Evolutionary conservation across 1,140 invertebrate genomes (phyloP), one percentile per base, ranked within the genome.

Genomic region (Dendroctonus valens): DNA sequence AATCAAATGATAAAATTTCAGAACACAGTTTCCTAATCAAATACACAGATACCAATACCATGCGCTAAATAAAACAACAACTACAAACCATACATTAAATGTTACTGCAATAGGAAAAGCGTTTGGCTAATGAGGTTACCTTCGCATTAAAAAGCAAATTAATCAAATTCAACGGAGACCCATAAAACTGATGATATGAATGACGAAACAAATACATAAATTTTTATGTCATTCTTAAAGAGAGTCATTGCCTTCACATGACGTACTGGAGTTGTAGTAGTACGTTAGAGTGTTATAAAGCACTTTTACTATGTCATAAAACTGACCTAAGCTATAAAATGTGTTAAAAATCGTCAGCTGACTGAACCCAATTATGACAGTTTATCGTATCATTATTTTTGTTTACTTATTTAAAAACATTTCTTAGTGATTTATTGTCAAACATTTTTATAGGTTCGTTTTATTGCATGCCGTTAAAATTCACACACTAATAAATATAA

Each of bases 271-370:
- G 48, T 61, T 54, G 48, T 50, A 62, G 59, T 69, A 65, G 63
- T 69, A 69, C 63, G 53, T 50, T 63, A 51, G 58, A 61, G 66
- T 26, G 26, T 68, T 71, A 70, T 69, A 64, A 64, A 72, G 69
- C 72, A 74, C 73, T 75, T 77, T 77, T 77, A 76, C 75, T 75
- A 74, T 73, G 73, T 70, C 72, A 76, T 78, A 78, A 78, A 78
- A 78, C 75, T 77, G 76, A 78, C 76, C 76, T 78, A 72, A 70
- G 68, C 72, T 67, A 74, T 74, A 70, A 73, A 74, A 70, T 71
- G 67, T 68, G 73, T 73, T 73, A 73, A 74, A 74, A 74, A 70
- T 74, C 61, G 57, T 73, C 67, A 76, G 73, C 73, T 72, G 72
- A 74, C 62, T 67, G 74, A 71, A 71, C 70, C 70, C 72, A 74